Conservation (phyloP, 1,140 invertebrate genomes). For the Calliopsis andreniformis region DNA sequence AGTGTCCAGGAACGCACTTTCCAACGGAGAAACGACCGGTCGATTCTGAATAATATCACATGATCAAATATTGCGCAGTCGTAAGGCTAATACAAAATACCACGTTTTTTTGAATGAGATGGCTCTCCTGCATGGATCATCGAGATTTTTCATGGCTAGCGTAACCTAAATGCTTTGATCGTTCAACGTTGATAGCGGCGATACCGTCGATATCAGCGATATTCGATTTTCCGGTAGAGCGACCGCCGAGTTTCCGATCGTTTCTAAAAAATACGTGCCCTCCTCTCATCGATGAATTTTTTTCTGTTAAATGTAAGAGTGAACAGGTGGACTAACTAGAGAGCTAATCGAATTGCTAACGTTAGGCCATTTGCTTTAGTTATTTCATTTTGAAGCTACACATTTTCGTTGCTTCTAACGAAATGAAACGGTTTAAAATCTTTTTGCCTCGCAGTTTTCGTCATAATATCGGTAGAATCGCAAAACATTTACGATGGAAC, state of each 20-base stretch:
- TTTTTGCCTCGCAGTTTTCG: not conserved
- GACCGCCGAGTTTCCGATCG: not conserved
- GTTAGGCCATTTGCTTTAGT: not conserved
- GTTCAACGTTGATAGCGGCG: conserved; percentile 35
- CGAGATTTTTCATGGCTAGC: conserved; percentile 19
- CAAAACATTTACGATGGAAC: not conserved
- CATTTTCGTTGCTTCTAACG: not conserved
- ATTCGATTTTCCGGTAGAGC: conserved; percentile 34
- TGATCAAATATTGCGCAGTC: not conserved
- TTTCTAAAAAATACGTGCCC: conserved; percentile 10
- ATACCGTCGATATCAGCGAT: conserved; percentile 27
- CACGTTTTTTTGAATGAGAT: not conserved
- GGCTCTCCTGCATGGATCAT: not conserved
- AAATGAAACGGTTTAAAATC: not conserved
- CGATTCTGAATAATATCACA: not conserved
- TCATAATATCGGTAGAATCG: not conserved
- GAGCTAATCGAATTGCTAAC: not conserved
- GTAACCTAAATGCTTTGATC: conserved; percentile 33
- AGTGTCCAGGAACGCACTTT: too few species aligned
- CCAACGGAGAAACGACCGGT: not conserved
- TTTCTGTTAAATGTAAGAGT: conserved; percentile 16
- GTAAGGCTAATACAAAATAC: not conserved
- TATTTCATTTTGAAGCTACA: not conserved
- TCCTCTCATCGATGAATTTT: too few species aligned
- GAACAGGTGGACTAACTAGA: conserved; percentile 5